phyloP scores from a whole-genome alignment of 2,888 invertebrate genomes.

The Volucella inflata region DNA sequence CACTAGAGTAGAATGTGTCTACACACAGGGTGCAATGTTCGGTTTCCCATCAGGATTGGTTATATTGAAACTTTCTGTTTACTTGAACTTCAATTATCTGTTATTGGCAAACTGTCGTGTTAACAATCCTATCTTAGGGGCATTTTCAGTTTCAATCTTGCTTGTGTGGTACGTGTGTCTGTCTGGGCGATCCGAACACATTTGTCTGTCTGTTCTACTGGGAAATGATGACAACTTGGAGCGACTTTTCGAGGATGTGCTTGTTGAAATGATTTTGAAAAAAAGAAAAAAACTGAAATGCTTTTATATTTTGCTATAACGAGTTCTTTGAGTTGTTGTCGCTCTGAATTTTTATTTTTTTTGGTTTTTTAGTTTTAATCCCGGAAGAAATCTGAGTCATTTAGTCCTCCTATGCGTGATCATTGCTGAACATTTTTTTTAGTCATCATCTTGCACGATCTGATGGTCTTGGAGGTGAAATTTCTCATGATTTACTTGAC shows the following conservation, averaged over 20 bases:
- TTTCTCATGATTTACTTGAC: too few species aligned
- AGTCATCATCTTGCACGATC: too few species aligned
- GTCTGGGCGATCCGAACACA: constrained; percentile 46
- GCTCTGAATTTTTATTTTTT: too few species aligned
- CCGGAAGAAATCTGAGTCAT: too few species aligned
- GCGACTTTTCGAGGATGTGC: constrained; percentile 41
- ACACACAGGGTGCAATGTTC: constrained; percentile 23
- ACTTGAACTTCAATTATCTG: constrained; percentile 76
- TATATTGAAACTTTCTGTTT: constrained; percentile 75
- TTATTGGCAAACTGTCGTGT: constrained; percentile 77
- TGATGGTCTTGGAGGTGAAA: too few species aligned
- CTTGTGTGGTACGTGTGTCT: constrained; percentile 38
- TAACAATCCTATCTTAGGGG: constrained; percentile 71
- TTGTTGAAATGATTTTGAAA: constrained; percentile 66
- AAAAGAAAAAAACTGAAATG: constrained; percentile 28
- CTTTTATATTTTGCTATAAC: constrained; percentile 37
- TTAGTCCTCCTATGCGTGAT: too few species aligned
- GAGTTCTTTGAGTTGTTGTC: too few species aligned
- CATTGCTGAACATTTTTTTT: too few species aligned
- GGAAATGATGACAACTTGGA: constrained; percentile 25
- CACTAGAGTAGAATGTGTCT: constrained; percentile 11
- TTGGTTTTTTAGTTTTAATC: too few species aligned
- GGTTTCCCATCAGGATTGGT: constrained; percentile 64
- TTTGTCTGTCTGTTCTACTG: constrained; percentile 18
- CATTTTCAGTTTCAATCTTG: constrained; percentile 57